Percentiles rank a stretch among this genome's conserved stretches.
These are phyloP conservation scores for Pseudomyrmex sp. DNA, from an alignment of 1,140 invertebrate species.

Conservation along the genomic window DNA sequence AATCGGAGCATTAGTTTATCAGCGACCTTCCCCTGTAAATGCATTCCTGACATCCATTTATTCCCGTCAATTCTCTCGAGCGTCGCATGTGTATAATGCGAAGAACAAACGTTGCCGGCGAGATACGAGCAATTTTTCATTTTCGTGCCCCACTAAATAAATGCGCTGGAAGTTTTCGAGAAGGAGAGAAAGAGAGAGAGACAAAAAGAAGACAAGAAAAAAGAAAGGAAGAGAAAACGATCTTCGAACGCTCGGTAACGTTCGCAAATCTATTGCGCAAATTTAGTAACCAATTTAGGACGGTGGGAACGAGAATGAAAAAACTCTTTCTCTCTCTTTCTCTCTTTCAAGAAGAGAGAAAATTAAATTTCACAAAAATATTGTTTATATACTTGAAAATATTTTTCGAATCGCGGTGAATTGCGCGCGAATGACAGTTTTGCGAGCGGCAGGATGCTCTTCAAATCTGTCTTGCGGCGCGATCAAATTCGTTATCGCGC, in stretches of 20 bases:
- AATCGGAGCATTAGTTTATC: conserved; percentile 43
- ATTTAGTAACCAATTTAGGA: conserved; percentile 5
- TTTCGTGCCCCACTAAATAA: conserved; percentile 72
- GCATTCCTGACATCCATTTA: conserved; percentile 32
- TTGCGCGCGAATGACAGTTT: conserved; percentile 3
- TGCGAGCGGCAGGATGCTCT: too few relatives aligned
- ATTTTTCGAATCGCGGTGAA: not conserved
- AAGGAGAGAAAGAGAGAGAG: conserved; percentile 16
- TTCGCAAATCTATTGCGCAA: not conserved
- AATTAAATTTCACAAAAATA: not conserved
- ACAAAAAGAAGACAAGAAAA: not conserved
- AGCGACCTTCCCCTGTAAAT: not conserved
- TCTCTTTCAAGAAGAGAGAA: not conserved
- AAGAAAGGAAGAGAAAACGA: conserved; percentile 18
- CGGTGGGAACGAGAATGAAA: not conserved
- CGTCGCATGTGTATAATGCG: conserved; percentile 49
- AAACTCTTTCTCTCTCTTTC: too few relatives aligned
- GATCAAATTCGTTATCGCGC: not conserved
- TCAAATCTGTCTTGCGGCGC: not conserved
- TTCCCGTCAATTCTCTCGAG: conserved; percentile 39
- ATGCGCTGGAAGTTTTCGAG: conserved; percentile 66
- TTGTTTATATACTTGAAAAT: not conserved
- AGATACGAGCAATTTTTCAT: conserved; percentile 68
- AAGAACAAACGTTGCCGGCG: conserved; percentile 58
- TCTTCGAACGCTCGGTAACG: not conserved